Percentiles rank a stretch among this genome's conserved stretches.
phyloP scores from a whole-genome alignment of 2,888 invertebrate species.

The Drosophila kambysellisi region DNA sequence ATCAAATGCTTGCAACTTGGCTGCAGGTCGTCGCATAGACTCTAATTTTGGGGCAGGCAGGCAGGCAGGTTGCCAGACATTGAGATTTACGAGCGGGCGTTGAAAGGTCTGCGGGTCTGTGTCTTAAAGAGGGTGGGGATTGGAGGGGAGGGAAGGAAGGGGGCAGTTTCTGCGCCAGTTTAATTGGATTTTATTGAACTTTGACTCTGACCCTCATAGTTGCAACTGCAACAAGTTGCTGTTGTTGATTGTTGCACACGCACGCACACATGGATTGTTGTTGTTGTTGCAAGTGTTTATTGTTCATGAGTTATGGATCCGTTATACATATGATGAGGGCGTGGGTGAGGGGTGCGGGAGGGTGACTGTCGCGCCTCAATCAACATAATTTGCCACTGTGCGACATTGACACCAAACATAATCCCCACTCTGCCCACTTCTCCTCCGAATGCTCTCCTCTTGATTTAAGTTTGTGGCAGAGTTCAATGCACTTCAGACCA shows the following conservation, averaged over 20 bases:
- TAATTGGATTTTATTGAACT: slow-evolving; percentile 83
- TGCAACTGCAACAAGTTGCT: slow-evolving; percentile 54
- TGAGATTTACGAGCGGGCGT: slow-evolving; percentile 67
- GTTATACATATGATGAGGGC: slow-evolving; percentile 54
- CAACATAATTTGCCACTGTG: slow-evolving; percentile 62
- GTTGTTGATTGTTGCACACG: slow-evolving; percentile 40
- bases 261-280: background rate
- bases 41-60: slow-evolving; percentile 39
- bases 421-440: slow-evolving; percentile 34
- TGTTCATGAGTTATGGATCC: slow-evolving; percentile 54
- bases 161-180: slow-evolving; percentile 52
- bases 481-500: slow-evolving; percentile 68
- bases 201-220: slow-evolving; percentile 78
- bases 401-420: slow-evolving; percentile 59
- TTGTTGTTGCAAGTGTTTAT: slow-evolving; percentile 27
- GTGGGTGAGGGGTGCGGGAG: background rate
- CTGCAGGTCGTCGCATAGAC: slow-evolving; percentile 28
- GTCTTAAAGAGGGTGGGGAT: slow-evolving; percentile 9
- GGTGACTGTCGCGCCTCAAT: slow-evolving; percentile 59
- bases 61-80: slow-evolving; percentile 55
- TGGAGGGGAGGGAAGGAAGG: background rate
- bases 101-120: slow-evolving; percentile 71
- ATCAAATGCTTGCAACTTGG: slow-evolving; percentile 60
- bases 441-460: slow-evolving; percentile 36
- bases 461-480: slow-evolving; percentile 17